Evolutionary conservation across 2,888 invertebrate genomes (phyloP).

Genomic region (Xestoiulus laeticollis): DNA sequence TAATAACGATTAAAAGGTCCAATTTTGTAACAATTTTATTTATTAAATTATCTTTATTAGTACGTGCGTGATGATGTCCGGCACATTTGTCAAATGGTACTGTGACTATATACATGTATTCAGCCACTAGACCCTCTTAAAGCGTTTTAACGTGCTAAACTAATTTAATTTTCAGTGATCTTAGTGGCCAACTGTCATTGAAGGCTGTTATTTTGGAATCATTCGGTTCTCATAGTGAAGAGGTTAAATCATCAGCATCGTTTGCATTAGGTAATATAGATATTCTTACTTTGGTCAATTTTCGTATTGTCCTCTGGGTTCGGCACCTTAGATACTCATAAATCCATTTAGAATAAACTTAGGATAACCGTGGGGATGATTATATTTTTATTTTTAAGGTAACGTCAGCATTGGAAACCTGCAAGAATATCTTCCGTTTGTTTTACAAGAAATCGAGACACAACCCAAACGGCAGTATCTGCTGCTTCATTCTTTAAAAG

Average conservation of each 20-base stretch:
- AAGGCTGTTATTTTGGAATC: conserved; percentile 73
- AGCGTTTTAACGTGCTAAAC: neutral
- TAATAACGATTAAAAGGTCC: too few species aligned
- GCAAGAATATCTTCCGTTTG: conserved; percentile 90
- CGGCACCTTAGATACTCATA: too few species aligned
- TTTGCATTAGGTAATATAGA: conserved; percentile 78
- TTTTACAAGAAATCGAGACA: conserved; percentile 90
- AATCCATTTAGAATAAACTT: too few species aligned
- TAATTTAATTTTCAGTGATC: conserved; percentile 69
- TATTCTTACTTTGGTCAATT: neutral
- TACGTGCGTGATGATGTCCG: too few species aligned
- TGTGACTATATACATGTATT: too few species aligned
- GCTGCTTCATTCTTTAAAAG: conserved; percentile 94
- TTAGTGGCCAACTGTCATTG: conserved; percentile 78
- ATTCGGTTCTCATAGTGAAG: conserved; percentile 91
- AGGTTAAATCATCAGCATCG: conserved; percentile 97
- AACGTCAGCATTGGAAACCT: conserved; percentile 96
- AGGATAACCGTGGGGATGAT: too few species aligned
- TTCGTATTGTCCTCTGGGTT: neutral
- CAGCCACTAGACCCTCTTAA: too few species aligned
- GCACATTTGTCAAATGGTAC: too few species aligned
- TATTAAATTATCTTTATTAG: too few species aligned
- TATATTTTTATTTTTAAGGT: conserved; percentile 67
- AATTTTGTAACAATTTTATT: too few species aligned
- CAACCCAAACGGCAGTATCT: conserved; percentile 96